Evolutionary conservation across 2,113 vertebrate species (phyloP).

Genomic region (Centropus bengalensis): DNA sequence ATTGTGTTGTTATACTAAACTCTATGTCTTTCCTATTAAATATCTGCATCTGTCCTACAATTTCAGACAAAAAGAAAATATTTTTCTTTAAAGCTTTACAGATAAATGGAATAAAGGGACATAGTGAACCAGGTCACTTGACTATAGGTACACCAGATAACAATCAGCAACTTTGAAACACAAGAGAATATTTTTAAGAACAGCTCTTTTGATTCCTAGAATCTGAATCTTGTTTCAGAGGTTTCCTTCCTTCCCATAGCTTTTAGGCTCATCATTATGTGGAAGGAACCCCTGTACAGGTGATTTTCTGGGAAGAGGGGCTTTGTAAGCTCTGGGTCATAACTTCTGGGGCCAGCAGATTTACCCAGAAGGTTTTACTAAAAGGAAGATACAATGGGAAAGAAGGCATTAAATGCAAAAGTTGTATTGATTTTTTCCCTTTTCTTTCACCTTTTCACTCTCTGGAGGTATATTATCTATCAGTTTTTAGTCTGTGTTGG

Average conservation of each 20-base stretch:
- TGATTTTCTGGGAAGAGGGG: neutral
- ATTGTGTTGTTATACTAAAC: neutral
- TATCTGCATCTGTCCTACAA: neutral
- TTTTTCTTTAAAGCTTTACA: neutral
- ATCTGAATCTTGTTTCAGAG: neutral
- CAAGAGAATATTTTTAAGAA: neutral
- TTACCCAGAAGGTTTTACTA: neutral
- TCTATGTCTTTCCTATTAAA: neutral
- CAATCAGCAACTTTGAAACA: neutral
- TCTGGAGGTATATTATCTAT: neutral
- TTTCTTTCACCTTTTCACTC: neutral
- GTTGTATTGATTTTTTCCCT: neutral
- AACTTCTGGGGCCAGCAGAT: neutral
- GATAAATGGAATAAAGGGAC: neutral
- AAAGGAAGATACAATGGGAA: neutral
- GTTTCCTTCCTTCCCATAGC: neutral
- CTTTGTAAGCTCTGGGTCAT: neutral
- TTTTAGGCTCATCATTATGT: neutral
- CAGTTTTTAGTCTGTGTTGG: neutral
- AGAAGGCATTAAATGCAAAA: neutral
- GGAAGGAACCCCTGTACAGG: neutral
- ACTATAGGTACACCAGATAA: neutral
- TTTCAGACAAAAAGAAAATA: neutral
- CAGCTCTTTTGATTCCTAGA: neutral
- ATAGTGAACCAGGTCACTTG: neutral